These are phyloP conservation scores for Euwallacea similis DNA, from an alignment of 1,140 invertebrate genomes.

Conservation along the genomic window DNA sequence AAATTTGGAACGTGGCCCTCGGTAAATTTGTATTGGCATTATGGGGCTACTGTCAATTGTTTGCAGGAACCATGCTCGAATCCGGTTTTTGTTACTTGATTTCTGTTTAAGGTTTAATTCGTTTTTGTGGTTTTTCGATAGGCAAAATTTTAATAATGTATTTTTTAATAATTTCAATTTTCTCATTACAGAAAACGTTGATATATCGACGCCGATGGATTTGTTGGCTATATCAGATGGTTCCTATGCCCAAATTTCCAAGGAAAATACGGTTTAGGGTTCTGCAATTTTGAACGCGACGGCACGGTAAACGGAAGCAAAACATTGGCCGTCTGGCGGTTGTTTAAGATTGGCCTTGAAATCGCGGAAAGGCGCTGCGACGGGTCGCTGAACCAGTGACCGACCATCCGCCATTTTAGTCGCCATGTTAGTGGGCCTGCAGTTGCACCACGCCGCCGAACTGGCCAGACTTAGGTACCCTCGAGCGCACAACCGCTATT, in stretches of 20 bases:
- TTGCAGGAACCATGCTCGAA: too few species aligned
- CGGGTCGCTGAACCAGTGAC: slow-evolving; percentile 37
- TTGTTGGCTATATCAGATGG: neutral
- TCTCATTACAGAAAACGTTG: neutral
- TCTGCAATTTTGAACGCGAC: slow-evolving; percentile 8
- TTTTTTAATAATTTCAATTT: neutral
- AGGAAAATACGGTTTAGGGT: too few species aligned
- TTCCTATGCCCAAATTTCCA: too few species aligned
- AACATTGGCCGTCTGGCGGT: slow-evolving; percentile 31
- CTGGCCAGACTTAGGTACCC: slow-evolving; percentile 24
- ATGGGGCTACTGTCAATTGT: too few species aligned
- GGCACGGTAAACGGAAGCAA: slow-evolving; percentile 35
- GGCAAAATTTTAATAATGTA: neutral
- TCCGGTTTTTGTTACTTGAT: neutral
- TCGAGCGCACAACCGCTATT: neutral
- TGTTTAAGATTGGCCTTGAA: slow-evolving; percentile 33
- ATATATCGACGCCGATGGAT: neutral
- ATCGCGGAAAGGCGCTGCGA: slow-evolving; percentile 35
- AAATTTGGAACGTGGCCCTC: too few species aligned
- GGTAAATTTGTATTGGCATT: too few species aligned
- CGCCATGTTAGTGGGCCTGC: slow-evolving; percentile 28
- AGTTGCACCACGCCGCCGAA: slow-evolving; percentile 14
- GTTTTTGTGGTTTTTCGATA: neutral
- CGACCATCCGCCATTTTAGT: slow-evolving; percentile 30
- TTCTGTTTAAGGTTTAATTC: neutral